Evolutionary conservation across 2,888 invertebrate species (phyloP).

Genomic region (Melanophora roralis): DNA sequence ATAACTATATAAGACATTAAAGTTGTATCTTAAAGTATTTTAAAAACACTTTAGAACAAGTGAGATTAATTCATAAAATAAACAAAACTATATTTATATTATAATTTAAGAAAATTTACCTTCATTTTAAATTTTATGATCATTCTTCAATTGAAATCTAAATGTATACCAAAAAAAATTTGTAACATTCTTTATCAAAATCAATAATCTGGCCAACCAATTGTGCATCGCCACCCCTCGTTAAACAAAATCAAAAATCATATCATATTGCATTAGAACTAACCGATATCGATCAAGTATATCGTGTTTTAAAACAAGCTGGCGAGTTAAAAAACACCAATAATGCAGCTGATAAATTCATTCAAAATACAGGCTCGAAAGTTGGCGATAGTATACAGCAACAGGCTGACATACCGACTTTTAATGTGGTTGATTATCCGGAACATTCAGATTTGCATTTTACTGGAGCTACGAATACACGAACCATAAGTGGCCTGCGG

Average conservation of each 20-base stretch:
- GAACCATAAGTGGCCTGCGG: constrained; percentile 71
- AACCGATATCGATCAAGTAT: constrained; percentile 91
- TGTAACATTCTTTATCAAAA: constrained; percentile 7
- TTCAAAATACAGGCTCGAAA: constrained; percentile 66
- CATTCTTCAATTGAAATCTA: constrained; percentile 26
- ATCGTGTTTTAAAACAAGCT: constrained; percentile 96
- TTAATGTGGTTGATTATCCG: constrained; percentile 75
- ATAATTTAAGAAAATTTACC: constrained; percentile 24
- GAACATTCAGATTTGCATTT: constrained; percentile 66
- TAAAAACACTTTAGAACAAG: too few species aligned
- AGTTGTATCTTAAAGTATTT: too few species aligned
- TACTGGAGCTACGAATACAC: constrained; percentile 69
- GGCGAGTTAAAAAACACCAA: constrained; percentile 86
- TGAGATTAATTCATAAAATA: background rate
- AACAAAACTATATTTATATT: background rate
- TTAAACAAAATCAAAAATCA: constrained; percentile 26
- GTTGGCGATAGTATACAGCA: constrained; percentile 52
- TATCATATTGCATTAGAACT: constrained; percentile 69
- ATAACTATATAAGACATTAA: too few species aligned
- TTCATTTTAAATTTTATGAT: constrained; percentile 54
- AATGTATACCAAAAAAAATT: constrained; percentile 8
- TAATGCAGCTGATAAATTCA: constrained; percentile 75
- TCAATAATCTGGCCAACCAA: constrained; percentile 32
- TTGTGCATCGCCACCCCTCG: constrained; percentile 38
- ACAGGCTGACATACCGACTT: constrained; percentile 74